Evolutionary conservation across 2,797 vertebrate species (phyloP), one percentile per base, ranked within the genome.

Genomic region (Poeciliopsis gracilis): DNA sequence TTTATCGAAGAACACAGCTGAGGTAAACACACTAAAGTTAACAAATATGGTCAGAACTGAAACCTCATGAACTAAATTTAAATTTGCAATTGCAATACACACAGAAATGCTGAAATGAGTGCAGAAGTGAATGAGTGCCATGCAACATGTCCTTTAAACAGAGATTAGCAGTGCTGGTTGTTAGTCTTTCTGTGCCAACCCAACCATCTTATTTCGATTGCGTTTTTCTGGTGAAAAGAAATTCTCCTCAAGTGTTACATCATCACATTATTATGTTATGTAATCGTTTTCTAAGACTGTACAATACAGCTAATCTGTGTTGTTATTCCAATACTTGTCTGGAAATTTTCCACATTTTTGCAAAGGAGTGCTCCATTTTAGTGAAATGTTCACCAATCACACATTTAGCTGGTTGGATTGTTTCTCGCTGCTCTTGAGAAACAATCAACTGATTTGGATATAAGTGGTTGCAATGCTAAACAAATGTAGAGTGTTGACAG

Each of bases 141-240:
- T 94, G 93, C 93, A 90, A 77, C 77, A 80, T 23, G 20, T 59
- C 79, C 49, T 46, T 72, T 79, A 86, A 70, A 85, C 73, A 84
- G 78, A 73, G 80, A 85, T 77, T 79, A 82, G 78, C 61, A 73
- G 38, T n/a, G 49, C 72, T 76, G 77, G 75, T 30, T 84, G 84
- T 76, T 82, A 84, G 28, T 75, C 28, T 61, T 76, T 61, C 43
- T 33, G 28, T 38, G 78, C 57, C 73, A 59, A 45, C 30, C 28
- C 18, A 76, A 80, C n/a, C 18, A 38, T 43, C 30, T 43, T 5
- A 63, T 53, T 66, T 51, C 4, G 2, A 5, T 45, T 16, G 12
- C 8, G 51, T 66, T 71, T 38, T 16, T 36, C 55, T 41, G 30
- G 13, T 78, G 10, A 63, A 77, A 77, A 20, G 18, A 11, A 18